Evolutionary conservation across 2,797 vertebrate species (phyloP).

Genomic region (Phataginus tetradactyla): DNA sequence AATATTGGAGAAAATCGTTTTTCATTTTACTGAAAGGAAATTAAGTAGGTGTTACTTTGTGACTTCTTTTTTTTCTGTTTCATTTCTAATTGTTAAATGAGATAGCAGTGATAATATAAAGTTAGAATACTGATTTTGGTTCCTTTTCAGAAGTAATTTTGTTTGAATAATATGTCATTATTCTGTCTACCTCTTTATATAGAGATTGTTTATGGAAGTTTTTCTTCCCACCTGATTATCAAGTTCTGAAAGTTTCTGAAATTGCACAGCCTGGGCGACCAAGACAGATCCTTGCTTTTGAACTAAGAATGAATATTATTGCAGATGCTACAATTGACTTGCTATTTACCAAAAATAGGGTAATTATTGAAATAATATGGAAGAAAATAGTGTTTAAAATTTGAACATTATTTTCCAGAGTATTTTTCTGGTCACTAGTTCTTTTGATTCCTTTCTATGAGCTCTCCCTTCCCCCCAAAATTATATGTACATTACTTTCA

Average conservation of each 20-base stretch:
- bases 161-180: slow-evolving; percentile 18
- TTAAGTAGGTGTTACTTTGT: neutral
- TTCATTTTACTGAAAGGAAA: neutral
- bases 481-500: neutral
- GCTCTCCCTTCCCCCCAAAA: neutral
- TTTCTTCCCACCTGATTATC: slow-evolving; percentile 97
- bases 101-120: neutral
- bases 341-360: slow-evolving; percentile 99
- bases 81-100: neutral
- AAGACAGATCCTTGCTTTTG: slow-evolving; percentile 97
- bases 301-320: slow-evolving; percentile 99
- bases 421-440: neutral
- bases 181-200: neutral
- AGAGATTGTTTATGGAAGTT: slow-evolving; percentile 99
- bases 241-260: slow-evolving; percentile 96
- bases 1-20: neutral
- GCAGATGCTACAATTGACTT: slow-evolving; percentile 98
- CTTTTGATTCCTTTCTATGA: neutral
- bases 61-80: neutral
- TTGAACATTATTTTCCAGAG: neutral
- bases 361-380: slow-evolving; percentile 82
- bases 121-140: slow-evolving; percentile 11
- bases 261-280: slow-evolving; percentile 93
- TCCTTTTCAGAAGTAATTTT: neutral
- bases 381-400: slow-evolving; percentile 51